Evolutionary conservation across 1,140 invertebrate genomes (phyloP).

Genomic region (Caenorhabditis briggsae): DNA sequence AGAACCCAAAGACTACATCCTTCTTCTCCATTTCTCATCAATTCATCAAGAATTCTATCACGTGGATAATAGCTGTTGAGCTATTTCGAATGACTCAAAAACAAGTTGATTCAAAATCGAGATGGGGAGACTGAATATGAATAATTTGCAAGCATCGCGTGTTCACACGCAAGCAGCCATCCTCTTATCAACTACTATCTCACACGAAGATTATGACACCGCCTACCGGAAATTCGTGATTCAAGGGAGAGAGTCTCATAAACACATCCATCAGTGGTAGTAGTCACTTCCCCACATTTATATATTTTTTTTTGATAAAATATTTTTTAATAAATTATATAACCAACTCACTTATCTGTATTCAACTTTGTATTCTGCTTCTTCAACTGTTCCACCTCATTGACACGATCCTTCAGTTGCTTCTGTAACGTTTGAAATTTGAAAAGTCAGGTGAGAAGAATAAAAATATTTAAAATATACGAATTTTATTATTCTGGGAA

Average conservation of each 20-base stretch:
- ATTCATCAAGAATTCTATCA: slow-evolving; percentile 2
- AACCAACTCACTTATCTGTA: slow-evolving; percentile 63
- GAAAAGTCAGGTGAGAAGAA: not conserved
- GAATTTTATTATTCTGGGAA: no score
- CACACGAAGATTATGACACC: slow-evolving; percentile 46
- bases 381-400: slow-evolving; percentile 64
- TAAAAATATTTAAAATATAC: no score
- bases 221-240: slow-evolving; percentile 44
- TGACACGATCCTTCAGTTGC: slow-evolving; percentile 60
- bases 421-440: slow-evolving; percentile 61
- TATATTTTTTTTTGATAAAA: not conserved
- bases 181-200: slow-evolving; percentile 29
- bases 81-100: slow-evolving; percentile 32
- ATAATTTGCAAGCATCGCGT: slow-evolving; percentile 43
- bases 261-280: slow-evolving; percentile 18
- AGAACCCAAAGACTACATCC: no score
- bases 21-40: not conserved
- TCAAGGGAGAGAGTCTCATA: not conserved
- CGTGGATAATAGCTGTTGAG: slow-evolving; percentile 2
- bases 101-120: slow-evolving; percentile 33
- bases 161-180: slow-evolving; percentile 9
- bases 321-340: no score
- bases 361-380: slow-evolving; percentile 64
- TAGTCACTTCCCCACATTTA: not conserved
- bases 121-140: not conserved